Conservation (phyloP, 2,113 vertebrate species). For the Nycticorax nycticorax region DNA sequence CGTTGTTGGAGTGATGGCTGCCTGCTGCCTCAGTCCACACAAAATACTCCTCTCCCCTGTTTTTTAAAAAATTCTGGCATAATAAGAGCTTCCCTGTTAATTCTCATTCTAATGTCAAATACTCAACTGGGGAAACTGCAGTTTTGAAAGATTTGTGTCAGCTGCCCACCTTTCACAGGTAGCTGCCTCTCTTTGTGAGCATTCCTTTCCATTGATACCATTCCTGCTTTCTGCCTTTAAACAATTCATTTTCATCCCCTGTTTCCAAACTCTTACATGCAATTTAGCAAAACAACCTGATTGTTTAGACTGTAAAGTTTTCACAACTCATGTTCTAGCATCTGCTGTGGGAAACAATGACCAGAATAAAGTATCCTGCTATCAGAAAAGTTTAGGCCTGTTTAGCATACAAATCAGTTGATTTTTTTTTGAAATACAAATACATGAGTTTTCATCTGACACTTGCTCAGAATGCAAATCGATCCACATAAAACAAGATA, state of each 20-base stretch:
- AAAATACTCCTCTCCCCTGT: neutral
- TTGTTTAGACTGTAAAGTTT: conserved; percentile 28
- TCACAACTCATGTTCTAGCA: neutral
- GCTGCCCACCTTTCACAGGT: neutral
- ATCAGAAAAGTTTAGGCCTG: neutral
- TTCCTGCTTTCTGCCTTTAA: neutral
- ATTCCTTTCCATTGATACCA: neutral
- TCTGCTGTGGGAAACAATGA: conserved; percentile 25
- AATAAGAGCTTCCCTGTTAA: neutral
- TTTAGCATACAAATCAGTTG: neutral
- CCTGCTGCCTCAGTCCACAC: neutral
- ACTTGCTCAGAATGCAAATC: neutral
- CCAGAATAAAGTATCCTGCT: neutral
- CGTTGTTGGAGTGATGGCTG: neutral
- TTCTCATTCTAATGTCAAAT: neutral
- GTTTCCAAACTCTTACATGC: neutral
- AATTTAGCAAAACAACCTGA: conserved; percentile 13
- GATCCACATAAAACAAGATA: neutral
- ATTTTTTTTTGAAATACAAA: neutral
- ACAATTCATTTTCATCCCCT: neutral
- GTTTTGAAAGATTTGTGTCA: neutral
- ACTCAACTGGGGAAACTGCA: neutral
- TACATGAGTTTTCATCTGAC: neutral
- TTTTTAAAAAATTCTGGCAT: neutral
- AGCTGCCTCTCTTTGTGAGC: neutral